These are phyloP conservation scores for Cheilosia vulpina DNA, from an alignment of 2,888 invertebrate species.

Conservation along the genomic window DNA sequence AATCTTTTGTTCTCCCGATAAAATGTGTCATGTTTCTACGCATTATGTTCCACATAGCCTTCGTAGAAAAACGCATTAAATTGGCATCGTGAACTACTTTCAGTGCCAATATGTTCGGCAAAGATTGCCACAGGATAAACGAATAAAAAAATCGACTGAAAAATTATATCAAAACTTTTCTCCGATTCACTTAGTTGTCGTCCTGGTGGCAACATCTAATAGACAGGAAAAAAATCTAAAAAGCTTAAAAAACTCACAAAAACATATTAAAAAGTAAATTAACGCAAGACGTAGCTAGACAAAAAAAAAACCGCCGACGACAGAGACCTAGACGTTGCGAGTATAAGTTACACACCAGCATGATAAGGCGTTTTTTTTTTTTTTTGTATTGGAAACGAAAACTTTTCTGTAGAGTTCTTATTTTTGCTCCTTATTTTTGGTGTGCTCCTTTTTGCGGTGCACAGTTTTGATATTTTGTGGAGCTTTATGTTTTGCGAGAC, in stretches of 20 bases:
- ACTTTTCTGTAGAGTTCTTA: conserved; percentile 23
- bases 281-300: conserved; percentile 44
- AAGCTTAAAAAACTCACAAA: conserved; percentile 60
- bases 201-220: conserved; percentile 50
- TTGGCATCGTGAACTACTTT: conserved; percentile 6
- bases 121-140: background rate
- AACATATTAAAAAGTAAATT: conserved; percentile 73
- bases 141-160: conserved; percentile 41
- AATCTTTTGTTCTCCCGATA: conserved; percentile 36
- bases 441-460: conserved; percentile 38
- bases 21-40: conserved; percentile 44
- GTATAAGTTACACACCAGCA: conserved; percentile 33
- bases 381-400: conserved; percentile 7
- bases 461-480: conserved; percentile 43
- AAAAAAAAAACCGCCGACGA: conserved; percentile 8
- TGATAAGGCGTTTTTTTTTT: conserved; percentile 35
- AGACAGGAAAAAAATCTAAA: conserved; percentile 8
- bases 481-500: background rate
- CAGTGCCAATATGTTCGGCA: background rate
- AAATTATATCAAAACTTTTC: conserved; percentile 68
- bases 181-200: conserved; percentile 63
- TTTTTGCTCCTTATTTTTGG: conserved; percentile 10
- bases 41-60: background rate
- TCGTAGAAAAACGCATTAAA: background rate
- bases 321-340: conserved; percentile 8